Evolutionary conservation across 2,888 invertebrate species (phyloP).

Genomic region (Operophtera brumata): DNA sequence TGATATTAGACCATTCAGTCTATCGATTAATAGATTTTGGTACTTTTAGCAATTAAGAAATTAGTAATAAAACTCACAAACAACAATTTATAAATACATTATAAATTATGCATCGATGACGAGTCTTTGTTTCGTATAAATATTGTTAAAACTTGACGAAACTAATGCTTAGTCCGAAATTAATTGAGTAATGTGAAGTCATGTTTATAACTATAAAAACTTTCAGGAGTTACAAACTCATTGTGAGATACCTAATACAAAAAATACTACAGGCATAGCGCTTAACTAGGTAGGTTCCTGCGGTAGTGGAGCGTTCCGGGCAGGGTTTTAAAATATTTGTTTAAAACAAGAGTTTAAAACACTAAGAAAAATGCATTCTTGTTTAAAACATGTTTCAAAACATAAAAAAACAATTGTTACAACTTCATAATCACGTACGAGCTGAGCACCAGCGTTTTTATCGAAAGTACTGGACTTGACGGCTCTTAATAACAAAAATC

Average conservation of each 20-base stretch:
- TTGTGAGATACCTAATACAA: constrained; percentile 11
- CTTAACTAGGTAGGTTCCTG: too few species aligned
- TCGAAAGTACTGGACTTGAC: too few species aligned
- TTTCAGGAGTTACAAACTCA: constrained; percentile 13
- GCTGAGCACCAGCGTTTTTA: too few species aligned
- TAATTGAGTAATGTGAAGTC: constrained; percentile 18
- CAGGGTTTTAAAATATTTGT: too few species aligned
- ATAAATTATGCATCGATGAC: constrained; percentile 27
- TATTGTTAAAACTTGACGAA: constrained; percentile 22
- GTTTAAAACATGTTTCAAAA: too few species aligned
- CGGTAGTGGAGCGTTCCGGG: too few species aligned
- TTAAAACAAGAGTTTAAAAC: too few species aligned
- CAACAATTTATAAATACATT: constrained; percentile 24
- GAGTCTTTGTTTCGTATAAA: constrained; percentile 33
- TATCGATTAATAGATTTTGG: constrained; percentile 28
- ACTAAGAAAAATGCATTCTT: too few species aligned
- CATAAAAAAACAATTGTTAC: too few species aligned
- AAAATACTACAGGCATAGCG: background rate
- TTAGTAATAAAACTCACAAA: constrained; percentile 31
- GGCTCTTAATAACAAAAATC: too few species aligned
- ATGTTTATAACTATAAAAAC: constrained; percentile 7
- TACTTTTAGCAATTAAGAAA: constrained; percentile 34
- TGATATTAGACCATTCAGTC: constrained; percentile 8
- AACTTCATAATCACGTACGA: too few species aligned
- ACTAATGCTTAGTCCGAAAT: constrained; percentile 35